Percentiles rank a stretch among this genome's conserved stretches.
Evolutionary conservation across 2,797 vertebrate species (phyloP).

Genomic region (Intellagama lesueurii): DNA sequence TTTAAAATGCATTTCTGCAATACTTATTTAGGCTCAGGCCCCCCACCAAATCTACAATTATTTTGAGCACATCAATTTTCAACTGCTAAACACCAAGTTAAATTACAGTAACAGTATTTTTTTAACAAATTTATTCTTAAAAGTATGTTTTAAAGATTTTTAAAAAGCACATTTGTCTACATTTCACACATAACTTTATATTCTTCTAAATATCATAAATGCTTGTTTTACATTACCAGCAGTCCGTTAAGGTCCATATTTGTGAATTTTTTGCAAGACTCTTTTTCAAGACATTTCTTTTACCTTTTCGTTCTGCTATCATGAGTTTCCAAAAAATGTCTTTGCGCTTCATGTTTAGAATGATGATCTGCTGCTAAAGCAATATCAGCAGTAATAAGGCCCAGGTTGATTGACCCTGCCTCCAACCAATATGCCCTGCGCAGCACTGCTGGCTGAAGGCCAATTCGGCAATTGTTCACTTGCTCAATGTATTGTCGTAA

Average conservation of each 20-base stretch:
- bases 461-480: slow-evolving; percentile 81
- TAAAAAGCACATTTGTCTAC: not conserved
- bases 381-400: slow-evolving; percentile 94
- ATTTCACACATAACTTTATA: not conserved
- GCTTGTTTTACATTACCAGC: not conserved
- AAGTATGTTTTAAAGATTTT: not conserved
- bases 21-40: no score
- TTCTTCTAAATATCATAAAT: not conserved
- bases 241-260: not conserved
- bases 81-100: not conserved
- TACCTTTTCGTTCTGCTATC: slow-evolving; percentile 93
- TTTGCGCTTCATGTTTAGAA: slow-evolving; percentile 93
- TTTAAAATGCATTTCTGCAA: no score
- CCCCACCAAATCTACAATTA: no score
- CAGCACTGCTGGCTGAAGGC: slow-evolving; percentile 87
- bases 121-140: not conserved
- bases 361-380: slow-evolving; percentile 95
- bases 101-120: not conserved
- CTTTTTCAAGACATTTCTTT: not conserved
- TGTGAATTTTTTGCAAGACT: not conserved
- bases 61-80: not conserved
- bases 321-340: slow-evolving; percentile 93
- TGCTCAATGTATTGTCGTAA: slow-evolving; percentile 93
- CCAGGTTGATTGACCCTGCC: slow-evolving; percentile 92
- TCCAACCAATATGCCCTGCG: slow-evolving; percentile 95